Evolutionary conservation across 1,140 invertebrate species (phyloP).

Genomic region (Portunus trituberculatus): DNA sequence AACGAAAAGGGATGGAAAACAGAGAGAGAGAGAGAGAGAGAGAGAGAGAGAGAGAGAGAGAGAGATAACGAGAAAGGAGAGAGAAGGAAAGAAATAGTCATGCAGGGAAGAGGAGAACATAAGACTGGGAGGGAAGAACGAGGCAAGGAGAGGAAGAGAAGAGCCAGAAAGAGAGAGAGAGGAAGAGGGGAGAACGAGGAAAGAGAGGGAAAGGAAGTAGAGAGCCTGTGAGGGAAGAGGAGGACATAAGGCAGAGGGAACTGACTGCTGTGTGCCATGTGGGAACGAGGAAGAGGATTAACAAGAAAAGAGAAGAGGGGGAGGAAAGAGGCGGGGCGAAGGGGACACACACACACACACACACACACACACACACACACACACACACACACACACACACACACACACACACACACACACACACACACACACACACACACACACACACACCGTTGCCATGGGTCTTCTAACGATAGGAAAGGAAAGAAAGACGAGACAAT

Average conservation of each 20-base stretch:
- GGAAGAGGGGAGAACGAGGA: neutral
- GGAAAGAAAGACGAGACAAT: neutral
- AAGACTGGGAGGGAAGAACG: neutral
- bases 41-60: neutral
- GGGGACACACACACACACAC: too few species aligned
- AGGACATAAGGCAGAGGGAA: neutral
- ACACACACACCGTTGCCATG: neutral
- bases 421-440: neutral
- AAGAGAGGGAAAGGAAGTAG: too few species aligned
- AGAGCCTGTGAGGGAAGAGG: neutral
- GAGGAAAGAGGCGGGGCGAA: neutral
- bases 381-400: too few species aligned
- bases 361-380: too few species aligned
- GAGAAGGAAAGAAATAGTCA: neutral
- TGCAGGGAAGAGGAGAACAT: neutral
- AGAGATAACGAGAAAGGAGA: neutral
- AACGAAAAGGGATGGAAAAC: neutral
- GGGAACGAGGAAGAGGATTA: neutral
- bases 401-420: too few species aligned
- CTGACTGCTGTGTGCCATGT: too few species aligned
- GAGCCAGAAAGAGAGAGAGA: neutral
- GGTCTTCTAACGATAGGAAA: neutral
- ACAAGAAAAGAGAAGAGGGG: neutral
- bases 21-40: neutral
- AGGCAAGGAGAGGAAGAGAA: neutral